phyloP scores from a whole-genome alignment of 2,113 vertebrate genomes.

The Turdus rufiventris region DNA sequence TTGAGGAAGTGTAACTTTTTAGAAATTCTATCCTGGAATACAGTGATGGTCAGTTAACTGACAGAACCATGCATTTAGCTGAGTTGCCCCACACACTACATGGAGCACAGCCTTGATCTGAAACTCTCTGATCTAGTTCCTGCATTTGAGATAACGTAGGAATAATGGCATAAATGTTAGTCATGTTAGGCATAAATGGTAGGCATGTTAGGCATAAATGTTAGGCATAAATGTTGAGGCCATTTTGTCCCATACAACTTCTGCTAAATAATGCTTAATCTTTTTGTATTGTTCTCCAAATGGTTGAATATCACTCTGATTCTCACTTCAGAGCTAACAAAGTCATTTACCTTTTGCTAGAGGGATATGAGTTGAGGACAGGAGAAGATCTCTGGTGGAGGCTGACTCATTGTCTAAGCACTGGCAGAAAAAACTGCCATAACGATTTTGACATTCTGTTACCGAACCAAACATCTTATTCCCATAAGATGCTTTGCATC shows the following conservation, averaged over 20 bases:
- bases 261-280: background rate
- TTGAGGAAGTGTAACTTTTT: background rate
- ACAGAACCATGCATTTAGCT: background rate
- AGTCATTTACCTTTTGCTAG: background rate
- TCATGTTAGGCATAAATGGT: no score
- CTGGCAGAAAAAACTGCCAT: background rate
- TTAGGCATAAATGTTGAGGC: background rate
- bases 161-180: no score
- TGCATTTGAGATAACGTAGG: background rate
- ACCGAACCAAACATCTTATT: background rate
- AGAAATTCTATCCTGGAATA: background rate
- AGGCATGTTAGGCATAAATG: no score
- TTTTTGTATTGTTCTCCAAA: background rate
- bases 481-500: background rate
- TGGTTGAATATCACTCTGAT: background rate
- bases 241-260: background rate
- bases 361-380: background rate
- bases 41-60: background rate
- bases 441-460: background rate
- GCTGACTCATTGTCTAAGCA: background rate
- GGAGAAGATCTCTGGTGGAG: background rate
- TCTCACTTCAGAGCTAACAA: background rate
- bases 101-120: background rate
- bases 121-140: background rate
- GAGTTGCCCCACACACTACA: background rate